A percentile compares a stretch with the other conserved stretches of the same genome.
Conservation (phyloP, 2,113 vertebrate genomes). For the Heterotis niloticus region DNA sequence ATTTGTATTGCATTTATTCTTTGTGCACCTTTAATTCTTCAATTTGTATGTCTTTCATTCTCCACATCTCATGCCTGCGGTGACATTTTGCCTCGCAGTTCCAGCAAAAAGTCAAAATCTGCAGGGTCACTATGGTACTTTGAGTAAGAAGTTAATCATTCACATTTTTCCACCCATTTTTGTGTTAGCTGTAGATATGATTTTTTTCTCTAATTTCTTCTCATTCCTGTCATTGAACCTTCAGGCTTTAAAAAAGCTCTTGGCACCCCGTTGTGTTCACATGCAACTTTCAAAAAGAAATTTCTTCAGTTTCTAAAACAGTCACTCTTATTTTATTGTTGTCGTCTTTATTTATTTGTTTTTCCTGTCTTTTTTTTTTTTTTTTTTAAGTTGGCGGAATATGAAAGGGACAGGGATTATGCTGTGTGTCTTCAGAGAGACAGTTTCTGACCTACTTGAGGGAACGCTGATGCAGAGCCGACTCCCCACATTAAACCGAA, state of each 20-base stretch:
- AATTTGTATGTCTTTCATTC: no score
- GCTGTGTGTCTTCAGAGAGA: conserved; percentile 26
- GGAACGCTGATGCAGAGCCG: conserved; percentile 26
- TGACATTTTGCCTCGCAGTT: background rate
- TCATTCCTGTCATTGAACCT: background rate
- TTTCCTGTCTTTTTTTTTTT: background rate
- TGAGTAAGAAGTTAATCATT: background rate
- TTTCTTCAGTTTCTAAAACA: no score
- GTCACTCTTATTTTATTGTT: no score
- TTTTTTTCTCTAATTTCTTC: conserved; percentile 6
- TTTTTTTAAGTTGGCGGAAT: conserved; percentile 31
- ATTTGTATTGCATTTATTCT: no score
- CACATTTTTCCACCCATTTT: background rate
- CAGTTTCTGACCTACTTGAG: conserved; percentile 44
- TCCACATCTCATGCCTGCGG: no score
- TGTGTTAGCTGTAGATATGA: background rate
- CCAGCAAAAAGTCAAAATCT: background rate
- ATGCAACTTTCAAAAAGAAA: background rate
- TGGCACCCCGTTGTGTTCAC: background rate
- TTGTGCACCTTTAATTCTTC: no score
- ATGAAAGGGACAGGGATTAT: conserved; percentile 32
- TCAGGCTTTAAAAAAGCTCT: background rate
- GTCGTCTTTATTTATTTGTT: no score
- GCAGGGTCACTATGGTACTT: conserved; percentile 11
- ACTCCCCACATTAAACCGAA: conserved; percentile 32